Conservation (phyloP, 2,888 invertebrate genomes). For the Limnephilus lunatus region DNA sequence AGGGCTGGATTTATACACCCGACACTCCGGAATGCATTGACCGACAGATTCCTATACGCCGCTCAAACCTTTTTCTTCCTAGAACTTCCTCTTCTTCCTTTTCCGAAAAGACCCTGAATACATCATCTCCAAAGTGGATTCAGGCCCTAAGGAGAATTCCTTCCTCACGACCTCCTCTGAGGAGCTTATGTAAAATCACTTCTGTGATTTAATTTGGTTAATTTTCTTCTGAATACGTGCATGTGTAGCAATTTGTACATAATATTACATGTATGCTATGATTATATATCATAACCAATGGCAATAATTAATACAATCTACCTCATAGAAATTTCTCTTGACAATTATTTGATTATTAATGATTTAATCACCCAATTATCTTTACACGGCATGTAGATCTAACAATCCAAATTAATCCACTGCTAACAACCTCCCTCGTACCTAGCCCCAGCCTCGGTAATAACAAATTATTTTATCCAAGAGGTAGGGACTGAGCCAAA, state of each 20-base stretch:
- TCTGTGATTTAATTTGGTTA: no score
- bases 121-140: no score
- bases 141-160: no score
- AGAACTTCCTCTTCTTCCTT: no score
- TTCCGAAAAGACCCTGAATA: no score
- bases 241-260: neutral
- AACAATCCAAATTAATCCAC: neutral
- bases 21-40: no score
- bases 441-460: neutral
- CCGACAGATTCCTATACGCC: no score
- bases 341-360: neutral
- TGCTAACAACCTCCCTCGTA: neutral
- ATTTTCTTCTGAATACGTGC: no score
- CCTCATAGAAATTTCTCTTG: neutral
- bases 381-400: neutral
- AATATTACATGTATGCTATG: neutral
- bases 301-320: neutral
- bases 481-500: neutral
- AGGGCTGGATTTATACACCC: no score
- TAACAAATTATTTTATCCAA: neutral
- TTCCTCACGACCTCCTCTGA: no score
- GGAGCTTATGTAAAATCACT: no score
- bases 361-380: neutral
- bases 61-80: no score
- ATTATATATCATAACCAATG: neutral